Base-by-base conservation (phyloP, 2,888 invertebrate genomes). In the Synergus itoensis region DNA sequence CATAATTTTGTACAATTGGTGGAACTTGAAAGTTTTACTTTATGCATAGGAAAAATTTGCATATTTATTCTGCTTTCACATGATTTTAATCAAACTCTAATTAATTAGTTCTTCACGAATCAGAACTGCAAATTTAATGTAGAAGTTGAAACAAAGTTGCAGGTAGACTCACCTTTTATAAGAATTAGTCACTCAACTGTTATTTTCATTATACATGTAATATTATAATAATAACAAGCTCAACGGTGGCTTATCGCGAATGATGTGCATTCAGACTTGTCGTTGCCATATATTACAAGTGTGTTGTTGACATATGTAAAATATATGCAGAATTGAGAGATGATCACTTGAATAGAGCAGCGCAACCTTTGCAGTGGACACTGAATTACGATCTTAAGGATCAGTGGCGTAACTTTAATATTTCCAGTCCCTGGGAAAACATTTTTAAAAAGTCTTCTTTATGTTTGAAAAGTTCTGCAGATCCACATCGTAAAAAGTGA, bases 241-340 rank as follows among this genome's bases (percentile, higher is more conserved):
- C 48, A 48, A 36, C 11, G 28, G 73, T 53, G 28, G 36, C 48
- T 73, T 40, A 73, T 73, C 73, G n/a, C 73, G n/a, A 60, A 73
- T 73, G 28, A 48, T 53, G 48, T 73, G 21, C 53, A 73, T 73
- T 73, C 69, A 73, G 69, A 48, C 48, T 36, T 53, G 12, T 45
- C 16, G n/a, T 45, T 36, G 48, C 48, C 28, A 36, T 36, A 36
- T 73, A 73, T 73, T 36, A 28, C 69, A 73, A 73, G 36, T 73
- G 69, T 73, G 69, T 73, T 48, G 69, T 73, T 73, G 69, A 53
- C 69, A 73, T 73, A 73, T 73, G 69, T 53, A 73, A 73, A 73
- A 73, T 73, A 73, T 53, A 48, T 53, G 53, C 45, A n/a, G 48
- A 48, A 73, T 73, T 36, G 53, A 73, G 69, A 45, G 69, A 73